Evolutionary conservation across 2,113 vertebrate genomes (phyloP), one percentile per base, ranked within the genome.

Genomic region (Odontophorus gujanensis): DNA sequence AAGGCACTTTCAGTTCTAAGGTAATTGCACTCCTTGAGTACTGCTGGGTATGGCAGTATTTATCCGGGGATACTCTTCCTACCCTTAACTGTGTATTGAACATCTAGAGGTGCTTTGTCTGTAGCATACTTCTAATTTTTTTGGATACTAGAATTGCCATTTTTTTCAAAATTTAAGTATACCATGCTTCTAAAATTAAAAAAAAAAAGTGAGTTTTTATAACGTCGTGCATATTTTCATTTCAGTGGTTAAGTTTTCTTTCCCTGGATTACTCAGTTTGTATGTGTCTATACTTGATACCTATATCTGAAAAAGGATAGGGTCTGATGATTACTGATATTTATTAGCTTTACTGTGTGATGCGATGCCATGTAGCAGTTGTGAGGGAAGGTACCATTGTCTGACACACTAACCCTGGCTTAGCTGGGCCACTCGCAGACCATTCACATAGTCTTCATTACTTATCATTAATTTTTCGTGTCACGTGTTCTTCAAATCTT

Each of bases 281-380:
- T 75, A 58, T 90, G n/a, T 76, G 83, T 72, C 71, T 13, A 2
- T 88, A 78, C 80, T 88, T 81, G 76, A 87, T 79, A 34, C 58
- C 45, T 85, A n/a, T 78, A 32, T 72, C 86, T 95, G 71, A 81
- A 79, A 78, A 92, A 85, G 69, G 26, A 17, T 94, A 72, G 84
- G 32, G 12, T 78, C 81, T 73, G 78, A 73, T 92, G 69, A 76
- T 81, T 81, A 32, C 40, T 89, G 57, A 40, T 48, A 84, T 96
- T 68, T 81, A 85, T 85, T 92, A 58, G 53, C 86, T 72, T 68
- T 87, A 68, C 81, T 93, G 17, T 79, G 62, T 81, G 90, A 66
- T 84, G 53, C 89, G 89, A 76, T 94, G 91, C 91, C 74, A 79
- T 66, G 86, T 94, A 89, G 81, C 86, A 94, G 81, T 95, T 96